phyloP scores from a whole-genome alignment of 2,888 invertebrate genomes.

The Keiferia lycopersicella region DNA sequence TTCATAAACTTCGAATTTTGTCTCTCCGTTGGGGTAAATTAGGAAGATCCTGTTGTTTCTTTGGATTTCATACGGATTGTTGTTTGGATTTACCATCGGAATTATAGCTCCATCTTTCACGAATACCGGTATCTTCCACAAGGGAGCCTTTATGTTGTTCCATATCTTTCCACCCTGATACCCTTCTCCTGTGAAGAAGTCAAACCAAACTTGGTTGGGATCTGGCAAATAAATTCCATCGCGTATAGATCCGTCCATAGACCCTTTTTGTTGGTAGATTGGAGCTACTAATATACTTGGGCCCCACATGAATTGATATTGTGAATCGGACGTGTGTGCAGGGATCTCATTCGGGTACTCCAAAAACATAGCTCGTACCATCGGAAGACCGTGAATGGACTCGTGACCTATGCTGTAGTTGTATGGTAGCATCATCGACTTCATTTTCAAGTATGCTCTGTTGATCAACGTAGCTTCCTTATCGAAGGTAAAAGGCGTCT shows the following conservation, averaged over 20 bases:
- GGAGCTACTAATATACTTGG: constrained; percentile 70
- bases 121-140: constrained; percentile 73
- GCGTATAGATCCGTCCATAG: constrained; percentile 46
- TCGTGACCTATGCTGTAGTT: constrained; percentile 66
- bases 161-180: constrained; percentile 69
- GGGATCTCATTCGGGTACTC: constrained; percentile 60
- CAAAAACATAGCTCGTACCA: constrained; percentile 72
- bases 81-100: constrained; percentile 67
- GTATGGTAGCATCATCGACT: constrained; percentile 70
- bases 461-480: constrained; percentile 60
- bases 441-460: constrained; percentile 71
- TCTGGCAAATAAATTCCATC: constrained; percentile 64
- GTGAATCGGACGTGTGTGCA: constrained; percentile 63
- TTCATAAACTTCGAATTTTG: constrained; percentile 62
- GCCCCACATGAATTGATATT: constrained; percentile 77
- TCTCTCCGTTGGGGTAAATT: constrained; percentile 59
- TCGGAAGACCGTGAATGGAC: constrained; percentile 60
- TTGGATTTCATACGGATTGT: constrained; percentile 63
- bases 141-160: constrained; percentile 57
- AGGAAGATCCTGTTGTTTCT: constrained; percentile 57
- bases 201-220: constrained; percentile 64
- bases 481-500: constrained; percentile 68
- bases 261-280: constrained; percentile 51
- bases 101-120: constrained; percentile 69
- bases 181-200: constrained; percentile 66